Percentiles rank a stretch among this genome's conserved stretches.
These are phyloP conservation scores for Megamerina dolium DNA, from an alignment of 2,888 invertebrate genomes.

Conservation along the genomic window DNA sequence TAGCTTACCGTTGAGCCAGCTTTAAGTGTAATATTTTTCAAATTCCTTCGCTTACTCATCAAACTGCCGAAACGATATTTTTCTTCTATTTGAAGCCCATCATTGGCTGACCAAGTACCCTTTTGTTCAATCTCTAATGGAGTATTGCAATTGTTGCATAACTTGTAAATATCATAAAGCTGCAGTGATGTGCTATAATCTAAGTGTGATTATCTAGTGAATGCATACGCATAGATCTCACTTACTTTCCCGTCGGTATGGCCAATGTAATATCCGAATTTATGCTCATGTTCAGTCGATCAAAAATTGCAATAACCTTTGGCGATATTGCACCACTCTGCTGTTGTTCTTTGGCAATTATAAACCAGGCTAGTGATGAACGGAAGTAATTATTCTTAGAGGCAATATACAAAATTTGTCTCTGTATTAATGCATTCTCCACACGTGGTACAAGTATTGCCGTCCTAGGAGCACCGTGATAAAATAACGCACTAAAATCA, in stretches of 20 bases:
- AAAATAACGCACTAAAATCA: slow-evolving; percentile 28
- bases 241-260: slow-evolving; percentile 6
- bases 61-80: slow-evolving; percentile 27
- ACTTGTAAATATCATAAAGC: slow-evolving; percentile 37
- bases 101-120: slow-evolving; percentile 31
- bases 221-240: background rate
- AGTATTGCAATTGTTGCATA: slow-evolving; percentile 21
- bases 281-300: slow-evolving; percentile 27
- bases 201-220: background rate
- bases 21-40: slow-evolving; percentile 25
- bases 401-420: slow-evolving; percentile 22
- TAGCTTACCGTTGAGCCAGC: slow-evolving; percentile 30
- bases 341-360: slow-evolving; percentile 21
- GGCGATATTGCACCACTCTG: background rate
- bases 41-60: slow-evolving; percentile 33
- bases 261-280: slow-evolving; percentile 42
- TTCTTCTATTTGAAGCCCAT: slow-evolving; percentile 24
- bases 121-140: slow-evolving; percentile 28
- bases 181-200: slow-evolving; percentile 18
- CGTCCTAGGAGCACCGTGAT: slow-evolving; percentile 26
- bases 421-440: slow-evolving; percentile 15
- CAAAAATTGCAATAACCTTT: slow-evolving; percentile 7
- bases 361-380: slow-evolving; percentile 30
- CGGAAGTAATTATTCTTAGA: slow-evolving; percentile 15
- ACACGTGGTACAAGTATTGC: slow-evolving; percentile 30